Evolutionary conservation across 1,140 invertebrate genomes (phyloP), one percentile per base, ranked within the genome.

Genomic region (Cyphomyrmex costatus): DNA sequence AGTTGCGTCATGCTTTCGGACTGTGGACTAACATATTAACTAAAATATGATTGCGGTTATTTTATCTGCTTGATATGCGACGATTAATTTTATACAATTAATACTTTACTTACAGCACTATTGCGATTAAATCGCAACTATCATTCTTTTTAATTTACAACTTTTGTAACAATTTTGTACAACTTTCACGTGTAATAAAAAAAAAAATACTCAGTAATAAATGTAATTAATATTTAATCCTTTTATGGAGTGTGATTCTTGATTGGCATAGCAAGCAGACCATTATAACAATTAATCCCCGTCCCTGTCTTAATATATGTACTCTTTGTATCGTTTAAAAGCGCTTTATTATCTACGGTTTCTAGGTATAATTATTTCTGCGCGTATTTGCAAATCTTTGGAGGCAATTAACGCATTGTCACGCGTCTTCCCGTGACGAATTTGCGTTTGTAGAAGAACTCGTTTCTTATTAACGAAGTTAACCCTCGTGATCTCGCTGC

Each of bases 1-100:
- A 19, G 56, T 83, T 83, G 56, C 79, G 24, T 83, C 79, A 83
- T 74, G 27, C 24, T 14, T 61, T 46, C 14, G 53, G 4, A 33
- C 19, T 19, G n/a, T 5, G 49, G 14, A 33, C 4, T 73, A 73
- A 49, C 1, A 21, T 53, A 2, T 21, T 30, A 24, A 36, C 1
- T 71, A 82, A 71, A 58, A 7, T 53, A 19, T 58, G 24, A 30
- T 12, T 33, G 7, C 21, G n/a, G 51, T 49, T 21, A 30, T 33
- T 71, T n/a, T 73, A 10, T 19, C 16, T 71, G n/a, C 10, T 30
- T 14, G 53, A 30, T n/a, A n/a, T 30, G 6, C 8, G 24, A 65
- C 14, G 7, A 46, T 78, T 79, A 79, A 53, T 66, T n/a, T 14
- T 33, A 10, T 6, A 16, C 60, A 78, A 78, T 78, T 51, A 36